phyloP scores from a whole-genome alignment of 2,113 vertebrate genomes.

The Ciconia boyciana region DNA sequence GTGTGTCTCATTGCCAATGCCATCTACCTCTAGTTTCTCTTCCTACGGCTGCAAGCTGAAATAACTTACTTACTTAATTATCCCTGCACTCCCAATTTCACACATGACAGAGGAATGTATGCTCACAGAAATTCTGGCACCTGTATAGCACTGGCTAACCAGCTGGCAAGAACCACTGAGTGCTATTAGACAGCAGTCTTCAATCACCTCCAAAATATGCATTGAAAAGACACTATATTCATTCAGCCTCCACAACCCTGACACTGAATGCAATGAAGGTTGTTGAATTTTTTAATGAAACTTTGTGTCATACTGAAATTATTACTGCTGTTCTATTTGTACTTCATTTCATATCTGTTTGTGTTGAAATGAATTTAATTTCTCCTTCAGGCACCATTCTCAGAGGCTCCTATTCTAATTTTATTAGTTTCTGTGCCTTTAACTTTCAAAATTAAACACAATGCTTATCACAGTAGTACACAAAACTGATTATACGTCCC shows the following conservation, averaged over 20 bases:
- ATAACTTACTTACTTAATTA: not conserved
- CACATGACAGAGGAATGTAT: not conserved
- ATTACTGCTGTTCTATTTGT: slow-evolving; percentile 16
- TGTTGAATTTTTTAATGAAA: slow-evolving; percentile 22
- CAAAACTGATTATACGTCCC: not conserved
- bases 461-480: not conserved
- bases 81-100: not conserved
- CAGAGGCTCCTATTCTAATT: slow-evolving; percentile 3
- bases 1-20: not conserved
- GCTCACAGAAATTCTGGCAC: not conserved
- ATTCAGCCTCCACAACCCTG: not conserved
- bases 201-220: not conserved
- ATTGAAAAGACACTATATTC: not conserved
- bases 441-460: slow-evolving; percentile 33
- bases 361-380: slow-evolving; percentile 41
- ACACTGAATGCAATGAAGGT: not conserved
- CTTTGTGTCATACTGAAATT: not conserved
- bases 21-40: not conserved
- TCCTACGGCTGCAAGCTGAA: not conserved
- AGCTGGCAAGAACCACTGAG: not conserved
- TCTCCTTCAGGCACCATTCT: slow-evolving; percentile 18
- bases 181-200: not conserved
- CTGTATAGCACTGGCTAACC: not conserved
- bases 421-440: slow-evolving; percentile 14
- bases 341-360: slow-evolving; percentile 16